Conservation (phyloP, 2,113 vertebrate species). For the Scomber colias region DNA sequence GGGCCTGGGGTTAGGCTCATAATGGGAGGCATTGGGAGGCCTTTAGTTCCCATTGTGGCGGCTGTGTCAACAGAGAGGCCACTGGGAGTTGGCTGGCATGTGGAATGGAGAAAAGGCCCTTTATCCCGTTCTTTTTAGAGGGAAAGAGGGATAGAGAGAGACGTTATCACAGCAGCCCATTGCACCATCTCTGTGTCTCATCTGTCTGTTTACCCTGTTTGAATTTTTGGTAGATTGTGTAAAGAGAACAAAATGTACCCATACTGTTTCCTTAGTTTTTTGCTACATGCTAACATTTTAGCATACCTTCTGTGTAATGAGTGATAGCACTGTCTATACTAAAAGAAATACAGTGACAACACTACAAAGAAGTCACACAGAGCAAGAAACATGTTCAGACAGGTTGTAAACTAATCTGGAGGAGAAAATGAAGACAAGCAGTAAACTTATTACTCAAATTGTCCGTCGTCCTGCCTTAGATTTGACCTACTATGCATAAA, state of each 20-base stretch:
- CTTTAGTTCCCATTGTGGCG: slow-evolving; percentile 93
- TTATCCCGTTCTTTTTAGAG: slow-evolving; percentile 85
- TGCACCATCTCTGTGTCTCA: slow-evolving; percentile 51
- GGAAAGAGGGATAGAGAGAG: slow-evolving; percentile 25
- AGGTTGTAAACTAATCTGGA: too few species aligned
- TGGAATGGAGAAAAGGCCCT: slow-evolving; percentile 86
- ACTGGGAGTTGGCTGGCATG: slow-evolving; percentile 92
- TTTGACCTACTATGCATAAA: too few species aligned
- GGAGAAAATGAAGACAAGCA: too few species aligned
- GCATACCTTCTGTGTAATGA: not conserved
- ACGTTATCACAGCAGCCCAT: slow-evolving; percentile 79
- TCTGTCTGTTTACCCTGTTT: not conserved
- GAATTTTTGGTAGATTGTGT: slow-evolving; percentile 11
- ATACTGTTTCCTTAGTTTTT: not conserved
- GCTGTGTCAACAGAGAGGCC: slow-evolving; percentile 97
- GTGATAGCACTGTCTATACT: too few species aligned
- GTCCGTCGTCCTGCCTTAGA: too few species aligned
- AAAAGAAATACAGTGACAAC: too few species aligned
- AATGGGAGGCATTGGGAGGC: slow-evolving; percentile 92
- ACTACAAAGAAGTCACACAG: too few species aligned
- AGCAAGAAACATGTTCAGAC: too few species aligned
- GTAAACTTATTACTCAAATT: too few species aligned
- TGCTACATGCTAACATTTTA: slow-evolving; percentile 13
- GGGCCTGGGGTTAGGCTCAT: slow-evolving; percentile 92
- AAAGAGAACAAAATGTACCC: slow-evolving; percentile 4